phyloP scores from a whole-genome alignment of 2,888 invertebrate genomes.

The Calameuta pallipes region DNA sequence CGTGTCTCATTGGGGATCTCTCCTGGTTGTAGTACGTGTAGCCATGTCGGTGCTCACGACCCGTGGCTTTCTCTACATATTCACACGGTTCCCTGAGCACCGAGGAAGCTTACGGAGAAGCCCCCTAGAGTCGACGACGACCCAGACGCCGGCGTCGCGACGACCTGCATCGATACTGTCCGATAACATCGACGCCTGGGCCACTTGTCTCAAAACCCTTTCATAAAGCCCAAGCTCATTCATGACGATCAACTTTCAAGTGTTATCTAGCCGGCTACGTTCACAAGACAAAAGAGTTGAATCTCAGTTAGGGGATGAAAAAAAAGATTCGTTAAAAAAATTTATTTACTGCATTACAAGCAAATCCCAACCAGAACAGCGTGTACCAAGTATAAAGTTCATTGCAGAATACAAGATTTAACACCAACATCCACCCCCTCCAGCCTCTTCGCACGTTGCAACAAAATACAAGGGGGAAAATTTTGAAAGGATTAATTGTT shows the following conservation, averaged over 20 bases:
- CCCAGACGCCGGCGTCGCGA: slow-evolving; percentile 14
- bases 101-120: slow-evolving; percentile 18
- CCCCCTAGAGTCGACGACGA: slow-evolving; percentile 28
- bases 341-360: no score
- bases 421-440: no score
- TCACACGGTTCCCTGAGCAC: neutral
- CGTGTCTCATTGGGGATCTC: neutral
- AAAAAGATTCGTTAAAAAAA: neutral
- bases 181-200: slow-evolving; percentile 41
- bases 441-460: no score
- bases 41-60: no score
- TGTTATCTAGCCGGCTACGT: neutral
- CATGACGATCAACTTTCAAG: neutral
- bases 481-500: no score
- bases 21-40: neutral
- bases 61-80: neutral
- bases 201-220: slow-evolving; percentile 32
- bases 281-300: neutral
- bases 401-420: no score
- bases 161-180: slow-evolving; percentile 40
- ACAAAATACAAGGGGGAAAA: no score
- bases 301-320: neutral
- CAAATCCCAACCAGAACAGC: no score
- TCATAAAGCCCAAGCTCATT: slow-evolving; percentile 12
- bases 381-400: no score